Evolutionary conservation across 2,113 vertebrate species (phyloP).

Genomic region (human (Homo sapiens)): GRCh38 chrX:118673501-118674000

Average conservation of each 20-base stretch:
- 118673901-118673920: not conserved
- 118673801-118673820: not conserved
- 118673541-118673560: not conserved
- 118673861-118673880: not conserved
- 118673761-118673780: not conserved
- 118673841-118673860: not conserved
- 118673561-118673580: not conserved
- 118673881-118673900: not conserved
- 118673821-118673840: not conserved
- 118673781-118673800: not conserved
- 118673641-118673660: not conserved
- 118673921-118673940: not conserved
- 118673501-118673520: not conserved
- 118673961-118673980: not conserved
- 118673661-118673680: not conserved
- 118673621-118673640: not conserved
- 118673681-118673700: not conserved
- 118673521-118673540: not conserved
- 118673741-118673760: not conserved
- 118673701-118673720: not conserved
- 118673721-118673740: not conserved
- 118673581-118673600: not conserved
- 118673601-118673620: not conserved
- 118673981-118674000: not conserved
- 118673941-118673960: not conserved